Evolutionary conservation across 2,888 invertebrate species (phyloP), one percentile per base, ranked within the genome.

Genomic region (Dasypolia templi): DNA sequence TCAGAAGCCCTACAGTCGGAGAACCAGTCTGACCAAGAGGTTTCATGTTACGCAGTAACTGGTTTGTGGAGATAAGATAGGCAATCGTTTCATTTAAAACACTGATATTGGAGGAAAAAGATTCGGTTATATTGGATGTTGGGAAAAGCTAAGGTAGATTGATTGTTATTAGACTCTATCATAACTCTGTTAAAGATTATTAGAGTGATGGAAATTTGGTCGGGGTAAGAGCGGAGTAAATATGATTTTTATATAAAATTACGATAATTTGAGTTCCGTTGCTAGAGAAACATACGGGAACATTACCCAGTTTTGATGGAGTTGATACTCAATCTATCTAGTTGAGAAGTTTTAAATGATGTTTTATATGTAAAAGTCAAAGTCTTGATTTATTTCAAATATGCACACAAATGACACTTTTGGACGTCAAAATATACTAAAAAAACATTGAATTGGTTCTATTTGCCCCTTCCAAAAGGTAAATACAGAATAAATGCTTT

Each of bases 121-220:
- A 62, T 42, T 2, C 12, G 42, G 26, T 42, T 12, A 26, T 26
- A 42, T 26, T 26, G 26, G 42, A 26, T 12, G 7, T 22, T 12
- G 4, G 22, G 29, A 46, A 46, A 63, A 7, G 22, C 14, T 42
- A 44, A n/a, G 44, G 62, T 0, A 22, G 14, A 29, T 22, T 26
- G 0, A 42, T 62, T 81, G 75, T 59, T 80, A 70, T 76, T 22
- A 17, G 67, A 26, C n/a, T 44, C n/a, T 71, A 76, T 72, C 55
- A 64, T 2, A 35, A 4, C n/a, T n/a, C n/a, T n/a, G n/a, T n/a
- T n/a, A n/a, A n/a, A n/a, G n/a, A n/a, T n/a, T n/a, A n/a, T n/a
- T n/a, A n/a, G n/a, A n/a, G n/a, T n/a, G n/a, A n/a, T n/a, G n/a
- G n/a, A n/a, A n/a, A n/a, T n/a, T n/a, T n/a, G n/a, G n/a, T n/a